These are phyloP conservation scores for Stenotaenia linearis DNA, from an alignment of 2,888 invertebrate species.

Conservation along the genomic window DNA sequence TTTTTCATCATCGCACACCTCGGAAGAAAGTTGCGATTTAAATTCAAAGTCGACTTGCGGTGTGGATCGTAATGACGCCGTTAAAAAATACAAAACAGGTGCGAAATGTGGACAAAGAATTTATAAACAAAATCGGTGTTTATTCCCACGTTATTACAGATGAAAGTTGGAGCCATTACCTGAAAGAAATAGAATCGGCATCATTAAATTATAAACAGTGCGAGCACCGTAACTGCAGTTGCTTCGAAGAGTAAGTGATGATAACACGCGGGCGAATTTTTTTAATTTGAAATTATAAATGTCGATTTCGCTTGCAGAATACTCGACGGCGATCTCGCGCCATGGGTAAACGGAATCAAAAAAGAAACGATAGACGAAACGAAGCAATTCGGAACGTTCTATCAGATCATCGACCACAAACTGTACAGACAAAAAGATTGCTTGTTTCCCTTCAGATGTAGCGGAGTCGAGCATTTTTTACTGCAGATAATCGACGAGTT, in stretches of 20 bases:
- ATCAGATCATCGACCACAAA: slow-evolving; percentile 74
- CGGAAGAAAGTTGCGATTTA: not conserved
- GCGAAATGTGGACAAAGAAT: too few species aligned
- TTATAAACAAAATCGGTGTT: too few species aligned
- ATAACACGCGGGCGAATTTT: too few species aligned
- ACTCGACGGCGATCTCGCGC: slow-evolving; percentile 62
- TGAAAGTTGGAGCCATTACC: slow-evolving; percentile 43
- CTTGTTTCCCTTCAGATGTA: slow-evolving; percentile 86
- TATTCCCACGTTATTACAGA: too few species aligned
- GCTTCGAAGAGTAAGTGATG: not conserved
- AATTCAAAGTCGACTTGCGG: not conserved
- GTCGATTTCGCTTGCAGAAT: slow-evolving; percentile 60
- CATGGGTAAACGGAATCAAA: slow-evolving; percentile 66
- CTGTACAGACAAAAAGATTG: slow-evolving; percentile 78
- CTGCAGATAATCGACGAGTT: slow-evolving; percentile 60
- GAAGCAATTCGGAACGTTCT: slow-evolving; percentile 62
- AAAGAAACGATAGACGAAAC: slow-evolving; percentile 59
- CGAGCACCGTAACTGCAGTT: slow-evolving; percentile 18
- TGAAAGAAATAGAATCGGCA: slow-evolving; percentile 42
- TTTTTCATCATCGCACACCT: not conserved
- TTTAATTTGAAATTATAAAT: not conserved
- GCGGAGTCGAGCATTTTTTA: slow-evolving; percentile 84
- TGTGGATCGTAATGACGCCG: not conserved
- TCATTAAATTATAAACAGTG: slow-evolving; percentile 43
- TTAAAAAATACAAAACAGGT: not conserved